Percentiles rank a stretch among this genome's conserved stretches.
Evolutionary conservation across 2,113 vertebrate species (phyloP).

Genomic region (Tyto alba): DNA sequence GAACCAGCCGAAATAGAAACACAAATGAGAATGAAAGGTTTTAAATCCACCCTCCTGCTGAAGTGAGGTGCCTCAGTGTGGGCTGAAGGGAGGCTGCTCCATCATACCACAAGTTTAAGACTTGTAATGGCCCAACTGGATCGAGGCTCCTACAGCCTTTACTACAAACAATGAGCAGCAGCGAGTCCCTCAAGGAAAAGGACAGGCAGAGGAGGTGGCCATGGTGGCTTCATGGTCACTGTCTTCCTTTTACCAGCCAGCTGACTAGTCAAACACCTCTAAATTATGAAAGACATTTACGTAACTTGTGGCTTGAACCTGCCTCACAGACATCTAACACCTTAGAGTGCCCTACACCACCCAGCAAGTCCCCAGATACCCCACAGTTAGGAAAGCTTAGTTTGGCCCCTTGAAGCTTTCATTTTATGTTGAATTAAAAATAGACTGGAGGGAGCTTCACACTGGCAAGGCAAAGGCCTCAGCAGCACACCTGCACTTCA

Average conservation of each 20-base stretch:
- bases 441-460: background rate
- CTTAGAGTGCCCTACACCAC: background rate
- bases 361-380: background rate
- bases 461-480: background rate
- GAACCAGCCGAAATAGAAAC: background rate
- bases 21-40: background rate
- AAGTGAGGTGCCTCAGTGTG: rapidly evolving
- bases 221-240: background rate
- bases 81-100: background rate
- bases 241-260: background rate
- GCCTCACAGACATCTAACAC: rapidly evolving
- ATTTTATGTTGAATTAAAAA: background rate
- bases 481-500: background rate
- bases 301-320: background rate
- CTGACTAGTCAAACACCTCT: background rate
- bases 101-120: rapidly evolving
- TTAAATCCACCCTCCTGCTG: background rate
- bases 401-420: background rate
- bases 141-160: background rate
- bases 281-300: background rate
- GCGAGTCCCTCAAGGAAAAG: background rate
- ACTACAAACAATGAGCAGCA: background rate
- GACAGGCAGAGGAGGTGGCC: background rate
- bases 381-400: rapidly evolving
- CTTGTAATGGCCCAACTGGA: rapidly evolving